Percentiles rank a stretch among this genome's conserved stretches.
These are phyloP conservation scores for Marronus borbonicus DNA, from an alignment of 2,888 invertebrate species.

Conservation along the genomic window DNA sequence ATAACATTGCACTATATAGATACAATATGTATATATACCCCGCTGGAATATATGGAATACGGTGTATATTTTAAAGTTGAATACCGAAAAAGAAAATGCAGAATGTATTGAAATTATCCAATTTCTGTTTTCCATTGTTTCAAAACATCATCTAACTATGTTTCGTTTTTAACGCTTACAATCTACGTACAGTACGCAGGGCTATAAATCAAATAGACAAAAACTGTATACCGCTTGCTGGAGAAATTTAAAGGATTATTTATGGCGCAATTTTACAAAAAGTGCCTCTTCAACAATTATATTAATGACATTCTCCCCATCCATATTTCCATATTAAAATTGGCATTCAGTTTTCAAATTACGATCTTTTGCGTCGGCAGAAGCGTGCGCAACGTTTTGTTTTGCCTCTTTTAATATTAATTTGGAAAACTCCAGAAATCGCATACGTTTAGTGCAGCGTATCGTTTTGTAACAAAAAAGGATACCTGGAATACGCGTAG, in stretches of 20 bases:
- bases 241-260: conserved; percentile 14
- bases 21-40: too few relatives aligned
- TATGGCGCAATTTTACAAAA: conserved; percentile 34
- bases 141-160: neutral
- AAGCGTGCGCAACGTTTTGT: neutral
- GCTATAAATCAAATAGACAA: conserved; percentile 22
- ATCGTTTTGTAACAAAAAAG: neutral
- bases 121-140: neutral
- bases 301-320: conserved; percentile 32
- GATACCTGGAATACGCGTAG: neutral
- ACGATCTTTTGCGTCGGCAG: neutral
- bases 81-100: neutral
- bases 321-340: conserved; percentile 21
- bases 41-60: too few relatives aligned
- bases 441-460: neutral
- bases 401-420: neutral
- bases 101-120: neutral
- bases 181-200: neutral
- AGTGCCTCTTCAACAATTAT: conserved; percentile 26
- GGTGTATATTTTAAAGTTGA: too few relatives aligned
- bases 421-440: neutral
- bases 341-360: conserved; percentile 1
- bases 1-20: too few relatives aligned
- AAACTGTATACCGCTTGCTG: conserved; percentile 1
- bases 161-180: neutral